Base-by-base conservation (phyloP, 2,888 invertebrate genomes). In the Galeopsomyia nigrocyanea region DNA sequence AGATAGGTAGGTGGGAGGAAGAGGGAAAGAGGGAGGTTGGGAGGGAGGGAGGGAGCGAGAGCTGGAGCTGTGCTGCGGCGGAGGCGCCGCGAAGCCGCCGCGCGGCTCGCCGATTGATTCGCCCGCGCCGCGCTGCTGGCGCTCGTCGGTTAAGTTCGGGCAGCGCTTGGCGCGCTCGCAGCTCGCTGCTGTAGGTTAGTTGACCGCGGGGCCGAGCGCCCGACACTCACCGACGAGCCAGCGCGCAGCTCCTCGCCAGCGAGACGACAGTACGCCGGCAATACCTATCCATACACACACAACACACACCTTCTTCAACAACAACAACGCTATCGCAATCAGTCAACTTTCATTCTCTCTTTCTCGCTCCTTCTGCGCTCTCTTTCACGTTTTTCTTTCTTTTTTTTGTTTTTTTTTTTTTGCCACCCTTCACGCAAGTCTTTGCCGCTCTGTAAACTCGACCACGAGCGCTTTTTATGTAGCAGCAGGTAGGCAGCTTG, bases 181-280 rank as follows among this genome's bases (percentile, higher is more conserved):
- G 53, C 39, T 39, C 39, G 39, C 39, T 39, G 39, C 39, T 82
- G 85, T 86, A 83, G 84, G 85, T 84, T 84, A 85, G 85, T 85
- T 86, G 86, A 85, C 84, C 83, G 87, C 86, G 86, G 87, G 86
- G 86, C 86, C 84, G 82, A 83, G 86, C 83, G 86, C 87, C 87
- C 86, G 87, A 87, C 50, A 50, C 63, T 63, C 51, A 17, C 63
- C 39, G 39, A 39, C 39, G 39, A 39, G 39, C 39, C 39, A 39
- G 49, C 65, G 56, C 55, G 14, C 57, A 63, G 73, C 68, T 66
- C 57, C 55, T 39, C 69, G 39, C 39, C 39, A 53, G 53, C 53
- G 53, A 17, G 53, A 17, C 26, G 68, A 68, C 88, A 88, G 88
- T 88, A 87, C 88, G 87, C 87, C 88, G 88, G 87, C 88, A 87